Percentiles rank a stretch among this genome's conserved stretches.
These are phyloP conservation scores for Lytechinus pictus DNA, from an alignment of 35 echinoderm and acorn worm genomes.

Conservation along the genomic window DNA sequence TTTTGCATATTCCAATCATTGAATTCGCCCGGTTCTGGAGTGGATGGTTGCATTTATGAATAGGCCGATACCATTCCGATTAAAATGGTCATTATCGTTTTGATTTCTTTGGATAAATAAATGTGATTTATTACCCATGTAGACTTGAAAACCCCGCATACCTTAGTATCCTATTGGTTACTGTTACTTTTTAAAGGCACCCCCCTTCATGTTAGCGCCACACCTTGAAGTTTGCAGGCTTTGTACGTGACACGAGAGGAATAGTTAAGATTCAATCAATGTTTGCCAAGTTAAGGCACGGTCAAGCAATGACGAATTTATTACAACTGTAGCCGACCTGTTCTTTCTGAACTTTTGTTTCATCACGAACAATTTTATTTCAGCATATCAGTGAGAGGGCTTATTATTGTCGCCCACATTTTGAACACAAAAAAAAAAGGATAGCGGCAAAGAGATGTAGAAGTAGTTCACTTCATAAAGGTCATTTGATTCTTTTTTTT, in stretches of 20 bases:
- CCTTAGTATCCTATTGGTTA: no score
- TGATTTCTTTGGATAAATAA: no score
- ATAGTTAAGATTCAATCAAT: neutral
- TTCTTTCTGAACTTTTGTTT: neutral
- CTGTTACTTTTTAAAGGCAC: no score
- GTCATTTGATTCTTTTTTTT: neutral
- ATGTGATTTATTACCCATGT: no score
- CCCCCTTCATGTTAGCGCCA: neutral
- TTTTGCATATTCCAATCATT: no score
- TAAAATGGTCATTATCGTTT: no score
- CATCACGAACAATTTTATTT: neutral
- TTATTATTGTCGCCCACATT: neutral
- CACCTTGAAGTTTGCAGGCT: neutral
- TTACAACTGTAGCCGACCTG: neutral
- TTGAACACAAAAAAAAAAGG: neutral
- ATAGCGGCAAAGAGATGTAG: neutral
- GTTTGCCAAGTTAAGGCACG: neutral
- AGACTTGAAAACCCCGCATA: no score
- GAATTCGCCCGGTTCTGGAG: no score
- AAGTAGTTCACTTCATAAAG: neutral
- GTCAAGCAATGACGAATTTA: conserved; percentile 12
- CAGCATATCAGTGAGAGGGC: neutral
- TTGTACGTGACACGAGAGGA: neutral
- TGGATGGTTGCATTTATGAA: no score
- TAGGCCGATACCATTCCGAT: no score